phyloP scores from a whole-genome alignment of 92 coral and sea anemone genomes.

The Montipora capitata region DNA sequence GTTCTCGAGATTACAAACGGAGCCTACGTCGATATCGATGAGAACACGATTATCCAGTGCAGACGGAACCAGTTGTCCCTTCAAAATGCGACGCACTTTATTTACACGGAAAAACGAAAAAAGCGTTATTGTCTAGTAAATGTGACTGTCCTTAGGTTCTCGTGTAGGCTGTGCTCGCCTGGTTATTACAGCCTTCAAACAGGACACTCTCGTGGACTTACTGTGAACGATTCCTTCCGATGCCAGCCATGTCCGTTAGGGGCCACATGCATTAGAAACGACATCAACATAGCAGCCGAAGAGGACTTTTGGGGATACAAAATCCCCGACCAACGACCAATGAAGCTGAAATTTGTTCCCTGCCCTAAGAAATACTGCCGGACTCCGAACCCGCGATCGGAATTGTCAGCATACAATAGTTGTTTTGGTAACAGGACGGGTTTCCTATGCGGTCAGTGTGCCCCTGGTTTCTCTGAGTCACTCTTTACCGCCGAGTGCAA shows the following conservation, averaged over 20 bases:
- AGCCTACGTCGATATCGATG: slow-evolving; percentile 67
- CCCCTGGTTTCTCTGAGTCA: slow-evolving; percentile 52
- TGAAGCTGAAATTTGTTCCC: slow-evolving; percentile 29
- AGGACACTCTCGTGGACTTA: slow-evolving; percentile 59
- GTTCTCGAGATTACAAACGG: slow-evolving; percentile 58
- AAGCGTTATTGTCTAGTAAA: slow-evolving; percentile 24
- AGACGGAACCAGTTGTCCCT: slow-evolving; percentile 68
- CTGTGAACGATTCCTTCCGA: slow-evolving; percentile 23
- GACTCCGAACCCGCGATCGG: slow-evolving; percentile 10
- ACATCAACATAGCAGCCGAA: slow-evolving; percentile 62
- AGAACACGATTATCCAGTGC: slow-evolving; percentile 40
- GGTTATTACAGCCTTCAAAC: slow-evolving; percentile 74
- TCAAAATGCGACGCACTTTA: slow-evolving; percentile 55
- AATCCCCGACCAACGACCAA: not conserved
- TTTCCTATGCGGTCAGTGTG: slow-evolving; percentile 64
- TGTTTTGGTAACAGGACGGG: slow-evolving; percentile 77
- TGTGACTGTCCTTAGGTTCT: slow-evolving; percentile 49
- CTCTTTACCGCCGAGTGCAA: slow-evolving; percentile 59
- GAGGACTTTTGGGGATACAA: slow-evolving; percentile 60
- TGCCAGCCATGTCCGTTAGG: slow-evolving; percentile 75
- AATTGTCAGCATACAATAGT: slow-evolving; percentile 40
- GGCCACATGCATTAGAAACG: slow-evolving; percentile 32
- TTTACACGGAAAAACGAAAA: slow-evolving; percentile 24
- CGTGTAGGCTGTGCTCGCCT: slow-evolving; percentile 68
- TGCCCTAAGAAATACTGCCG: slow-evolving; percentile 66